Base-by-base conservation (phyloP, 2,888 invertebrate species). In the Mechanitis messenoides region DNA sequence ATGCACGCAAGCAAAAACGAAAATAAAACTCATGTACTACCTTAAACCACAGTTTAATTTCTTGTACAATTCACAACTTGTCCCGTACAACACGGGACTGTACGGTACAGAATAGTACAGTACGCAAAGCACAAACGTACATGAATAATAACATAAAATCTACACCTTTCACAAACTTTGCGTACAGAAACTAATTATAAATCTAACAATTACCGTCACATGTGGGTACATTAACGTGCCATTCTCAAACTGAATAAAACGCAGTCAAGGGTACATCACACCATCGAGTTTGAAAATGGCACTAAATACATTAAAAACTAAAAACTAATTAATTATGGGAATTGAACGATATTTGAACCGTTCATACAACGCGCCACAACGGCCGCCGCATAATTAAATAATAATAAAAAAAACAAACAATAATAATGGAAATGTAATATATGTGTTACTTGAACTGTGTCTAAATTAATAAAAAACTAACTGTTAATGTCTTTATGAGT, bases 401-500 rank as follows among this genome's bases (percentile, higher is more conserved):
- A 67, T 72, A 69, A 74, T 70, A 71, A 70, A 74, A 69, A 69
- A 69, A 72, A 74, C 68, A 81, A 68, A 67, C 73, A 71, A 67
- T 71, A 74, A 72, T 71, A 75, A 82, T 87, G 87, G 84, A 87
- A 87, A 84, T 86, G 85, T 83, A 75, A 76, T 75, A 50, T 75
- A 81, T 83, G 81, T 83, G 76, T 77, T 71, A 76, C 73, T 78
- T 72, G 72, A 71, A 76, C 72, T 82, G 87, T 87, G 85, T 87
- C 83, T 85, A 85, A 81, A 76, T 78, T 76, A 76, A 81, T 74
- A 50, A 80, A 76, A 77, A 83, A 83, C 86, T 87, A 88, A 79
- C 79, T 85, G 87, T 87, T 89, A 89, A 90, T 90, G 89, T 90
- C 89, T 90, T 90, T 90, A 87, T 78, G 78, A 79, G 89, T 88